Evolutionary conservation across 2,888 invertebrate species (phyloP).

Genomic region (Xestia xanthographa): DNA sequence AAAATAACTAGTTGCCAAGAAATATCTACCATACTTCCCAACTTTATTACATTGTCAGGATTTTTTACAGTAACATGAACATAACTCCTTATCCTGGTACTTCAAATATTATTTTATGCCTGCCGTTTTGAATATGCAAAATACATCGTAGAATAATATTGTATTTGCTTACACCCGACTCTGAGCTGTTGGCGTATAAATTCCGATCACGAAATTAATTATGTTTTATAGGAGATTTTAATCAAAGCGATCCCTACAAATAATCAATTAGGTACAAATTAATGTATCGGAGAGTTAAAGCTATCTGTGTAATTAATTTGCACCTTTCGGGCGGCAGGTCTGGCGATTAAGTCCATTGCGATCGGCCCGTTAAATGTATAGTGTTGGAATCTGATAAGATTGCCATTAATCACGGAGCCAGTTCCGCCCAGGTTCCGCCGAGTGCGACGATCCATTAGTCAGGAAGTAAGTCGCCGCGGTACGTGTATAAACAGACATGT

Average conservation of each 20-base stretch:
- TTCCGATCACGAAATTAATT: conserved; percentile 66
- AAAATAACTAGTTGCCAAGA: conserved; percentile 51
- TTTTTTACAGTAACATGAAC: conserved; percentile 31
- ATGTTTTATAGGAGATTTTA: conserved; percentile 70
- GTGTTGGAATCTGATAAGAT: conserved; percentile 84
- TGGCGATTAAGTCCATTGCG: conserved; percentile 78
- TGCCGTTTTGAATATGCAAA: conserved; percentile 55
- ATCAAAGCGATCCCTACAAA: conserved; percentile 74
- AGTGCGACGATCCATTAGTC: conserved; percentile 77
- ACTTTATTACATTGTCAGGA: conserved; percentile 19
- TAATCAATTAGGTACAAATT: conserved; percentile 80
- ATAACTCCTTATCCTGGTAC: conserved; percentile 21
- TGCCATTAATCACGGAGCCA: conserved; percentile 83
- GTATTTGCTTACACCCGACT: conserved; percentile 46
- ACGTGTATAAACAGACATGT: conserved; percentile 60
- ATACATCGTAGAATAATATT: conserved; percentile 50
- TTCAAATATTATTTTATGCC: conserved; percentile 39
- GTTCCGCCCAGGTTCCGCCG: conserved; percentile 69
- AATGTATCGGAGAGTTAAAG: conserved; percentile 79
- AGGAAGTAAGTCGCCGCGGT: conserved; percentile 67
- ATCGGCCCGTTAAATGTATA: conserved; percentile 80
- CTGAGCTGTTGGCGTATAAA: conserved; percentile 49
- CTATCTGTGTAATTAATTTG: conserved; percentile 85
- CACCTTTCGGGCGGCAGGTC: conserved; percentile 79
- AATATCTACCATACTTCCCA: conserved; percentile 29